Conservation (phyloP, 2,113 vertebrate species). For the Scophthalmus maximus region DNA sequence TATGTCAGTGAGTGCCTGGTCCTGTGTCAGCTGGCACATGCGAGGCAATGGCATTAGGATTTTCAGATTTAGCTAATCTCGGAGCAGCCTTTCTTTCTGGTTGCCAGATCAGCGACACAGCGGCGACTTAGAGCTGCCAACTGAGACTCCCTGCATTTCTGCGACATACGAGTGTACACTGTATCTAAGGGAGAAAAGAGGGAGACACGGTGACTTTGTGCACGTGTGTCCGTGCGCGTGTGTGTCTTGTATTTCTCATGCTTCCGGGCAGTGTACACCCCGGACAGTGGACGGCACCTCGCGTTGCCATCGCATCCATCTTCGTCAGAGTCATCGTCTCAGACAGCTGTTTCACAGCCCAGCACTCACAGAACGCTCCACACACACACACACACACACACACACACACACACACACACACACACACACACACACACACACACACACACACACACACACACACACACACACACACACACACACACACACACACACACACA, state of each 20-base stretch:
- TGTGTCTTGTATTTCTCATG: constrained; percentile 9
- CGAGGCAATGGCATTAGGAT: constrained; percentile 61
- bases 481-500: constrained; percentile 62
- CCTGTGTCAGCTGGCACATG: constrained; percentile 60
- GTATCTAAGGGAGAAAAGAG: not conserved
- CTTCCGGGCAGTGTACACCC: constrained; percentile 39
- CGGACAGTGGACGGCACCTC: constrained; percentile 50
- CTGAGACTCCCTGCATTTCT: constrained; percentile 21
- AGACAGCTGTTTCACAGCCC: constrained; percentile 78
- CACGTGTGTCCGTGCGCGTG: not conserved
- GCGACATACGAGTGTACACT: too few species aligned
- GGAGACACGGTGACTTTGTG: not conserved
- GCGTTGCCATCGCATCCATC: constrained; percentile 74
- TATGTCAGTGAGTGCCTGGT: constrained; percentile 54
- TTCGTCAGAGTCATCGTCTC: constrained; percentile 72
- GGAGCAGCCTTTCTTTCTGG: constrained; percentile 44
- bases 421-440: not conserved
- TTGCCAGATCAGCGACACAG: constrained; percentile 44
- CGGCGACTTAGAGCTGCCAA: constrained; percentile 15
- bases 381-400: constrained; percentile 65
- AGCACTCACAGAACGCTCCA: constrained; percentile 62
- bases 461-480: constrained; percentile 11
- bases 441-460: constrained; percentile 13
- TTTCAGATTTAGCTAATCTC: constrained; percentile 72
- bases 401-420: constrained; percentile 19